A percentile compares a stretch with the other conserved stretches of the same genome.
Conservation (phyloP, 1,140 invertebrate species). For the Mactra quadrangularis region DNA sequence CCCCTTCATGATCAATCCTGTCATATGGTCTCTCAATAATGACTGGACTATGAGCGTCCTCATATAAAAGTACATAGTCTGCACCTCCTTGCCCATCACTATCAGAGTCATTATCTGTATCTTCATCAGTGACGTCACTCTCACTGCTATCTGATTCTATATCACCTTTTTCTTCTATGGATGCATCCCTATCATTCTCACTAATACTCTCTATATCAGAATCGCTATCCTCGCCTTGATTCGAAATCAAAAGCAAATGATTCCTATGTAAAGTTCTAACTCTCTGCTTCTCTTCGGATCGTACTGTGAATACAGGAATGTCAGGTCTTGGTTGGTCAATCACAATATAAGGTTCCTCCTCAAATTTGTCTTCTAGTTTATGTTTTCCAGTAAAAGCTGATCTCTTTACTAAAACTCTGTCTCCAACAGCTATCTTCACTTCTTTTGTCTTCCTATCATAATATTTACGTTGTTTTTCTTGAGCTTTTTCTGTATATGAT, state of each 20-base stretch:
- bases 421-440: neutral
- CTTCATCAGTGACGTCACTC: no score
- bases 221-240: neutral
- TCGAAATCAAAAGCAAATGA: neutral
- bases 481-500: neutral
- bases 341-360: constrained; percentile 3
- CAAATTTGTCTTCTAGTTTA: constrained; percentile 5
- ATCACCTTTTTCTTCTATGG: neutral
- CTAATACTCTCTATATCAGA: neutral
- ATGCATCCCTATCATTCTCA: neutral
- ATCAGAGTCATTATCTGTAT: neutral
- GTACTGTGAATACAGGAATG: constrained; percentile 8
- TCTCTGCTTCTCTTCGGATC: neutral
- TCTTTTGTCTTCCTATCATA: constrained; percentile 2
- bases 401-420: constrained; percentile 17
- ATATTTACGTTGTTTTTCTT: constrained; percentile 10
- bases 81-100: neutral
- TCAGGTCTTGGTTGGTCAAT: constrained; percentile 7
- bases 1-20: neutral
- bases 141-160: no score
- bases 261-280: constrained; percentile 7
- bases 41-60: neutral
- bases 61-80: neutral
- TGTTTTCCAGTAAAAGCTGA: constrained; percentile 23
- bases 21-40: neutral